These are phyloP conservation scores for Nebria brevicollis DNA, from an alignment of 2,888 invertebrate species.

Conservation along the genomic window DNA sequence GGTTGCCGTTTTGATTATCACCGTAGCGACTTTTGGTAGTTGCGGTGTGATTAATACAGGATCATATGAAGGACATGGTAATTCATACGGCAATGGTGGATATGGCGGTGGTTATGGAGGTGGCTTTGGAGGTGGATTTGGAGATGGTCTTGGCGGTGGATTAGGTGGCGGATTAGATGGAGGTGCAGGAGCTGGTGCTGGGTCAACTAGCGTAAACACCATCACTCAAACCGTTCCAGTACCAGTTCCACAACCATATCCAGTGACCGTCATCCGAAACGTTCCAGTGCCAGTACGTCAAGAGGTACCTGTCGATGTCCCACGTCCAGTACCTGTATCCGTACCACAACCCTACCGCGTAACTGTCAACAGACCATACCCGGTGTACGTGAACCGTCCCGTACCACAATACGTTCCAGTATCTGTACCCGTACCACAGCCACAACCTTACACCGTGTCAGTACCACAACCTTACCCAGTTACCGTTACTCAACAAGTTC, in stretches of 20 bases:
- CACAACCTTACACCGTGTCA: conserved; percentile 58
- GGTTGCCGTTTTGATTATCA: conserved; percentile 12
- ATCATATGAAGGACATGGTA: conserved; percentile 17
- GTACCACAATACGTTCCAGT: conserved; percentile 55
- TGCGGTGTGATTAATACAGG: conserved; percentile 9
- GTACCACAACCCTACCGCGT: conserved; percentile 28
- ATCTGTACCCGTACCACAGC: conserved; percentile 63
- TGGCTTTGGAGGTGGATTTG: conserved; percentile 22
- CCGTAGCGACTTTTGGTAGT: conserved; percentile 20
- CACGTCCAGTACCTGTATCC: conserved; percentile 28
- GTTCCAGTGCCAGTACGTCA: neutral
- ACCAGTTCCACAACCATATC: too few species aligned
- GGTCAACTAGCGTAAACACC: neutral
- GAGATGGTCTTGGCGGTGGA: conserved; percentile 29
- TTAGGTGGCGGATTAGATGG: neutral
- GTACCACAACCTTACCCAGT: conserved; percentile 55
- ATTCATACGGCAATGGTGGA: conserved; percentile 9
- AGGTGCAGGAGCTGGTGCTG: neutral
- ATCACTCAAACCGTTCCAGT: conserved; percentile 23
- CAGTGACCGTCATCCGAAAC: too few species aligned
- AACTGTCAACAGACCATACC: conserved; percentile 30
- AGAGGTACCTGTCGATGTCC: conserved; percentile 23
- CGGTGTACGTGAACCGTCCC: conserved; percentile 32
- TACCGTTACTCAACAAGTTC: conserved; percentile 52
- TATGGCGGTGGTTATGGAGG: conserved; percentile 34